Evolutionary conservation across 2,113 vertebrate genomes (phyloP).

Genomic region (Phylloscopus whistleri): DNA sequence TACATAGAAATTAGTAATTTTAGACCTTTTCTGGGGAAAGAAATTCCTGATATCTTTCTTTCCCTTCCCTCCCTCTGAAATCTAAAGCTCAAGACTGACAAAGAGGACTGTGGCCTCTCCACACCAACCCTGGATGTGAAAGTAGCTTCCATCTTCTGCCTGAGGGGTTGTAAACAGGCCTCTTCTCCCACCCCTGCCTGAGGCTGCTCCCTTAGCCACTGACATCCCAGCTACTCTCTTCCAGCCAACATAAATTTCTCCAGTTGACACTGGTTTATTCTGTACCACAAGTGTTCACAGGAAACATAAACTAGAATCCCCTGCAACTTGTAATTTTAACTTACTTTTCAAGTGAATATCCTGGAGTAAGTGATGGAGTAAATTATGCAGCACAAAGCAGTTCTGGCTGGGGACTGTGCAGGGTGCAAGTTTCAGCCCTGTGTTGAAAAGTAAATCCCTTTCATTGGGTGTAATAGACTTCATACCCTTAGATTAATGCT

Average conservation of each 20-base stretch:
- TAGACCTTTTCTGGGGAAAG: not conserved
- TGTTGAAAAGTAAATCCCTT: not conserved
- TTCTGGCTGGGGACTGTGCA: not conserved
- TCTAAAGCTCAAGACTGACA: not conserved
- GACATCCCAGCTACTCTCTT: not conserved
- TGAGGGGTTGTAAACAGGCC: accelerated
- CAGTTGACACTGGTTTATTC: not conserved
- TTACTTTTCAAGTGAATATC: not conserved
- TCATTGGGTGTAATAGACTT: not conserved
- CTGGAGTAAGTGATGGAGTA: not conserved
- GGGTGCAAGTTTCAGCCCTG: not conserved
- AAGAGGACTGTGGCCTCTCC: not conserved
- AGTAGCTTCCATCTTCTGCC: not conserved
- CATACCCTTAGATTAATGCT: not conserved
- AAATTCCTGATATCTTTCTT: not conserved
- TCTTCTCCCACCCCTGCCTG: accelerated
- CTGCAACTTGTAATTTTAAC: not conserved
- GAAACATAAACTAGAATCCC: not conserved
- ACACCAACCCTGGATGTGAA: not conserved
- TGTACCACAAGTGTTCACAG: not conserved
- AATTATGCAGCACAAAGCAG: not conserved
- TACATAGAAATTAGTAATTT: not conserved
- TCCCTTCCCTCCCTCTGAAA: not conserved
- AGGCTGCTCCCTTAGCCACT: not conserved
- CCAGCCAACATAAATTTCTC: not conserved